Base-by-base conservation (phyloP, 2,113 vertebrate species). In the Plectropomus leopardus region DNA sequence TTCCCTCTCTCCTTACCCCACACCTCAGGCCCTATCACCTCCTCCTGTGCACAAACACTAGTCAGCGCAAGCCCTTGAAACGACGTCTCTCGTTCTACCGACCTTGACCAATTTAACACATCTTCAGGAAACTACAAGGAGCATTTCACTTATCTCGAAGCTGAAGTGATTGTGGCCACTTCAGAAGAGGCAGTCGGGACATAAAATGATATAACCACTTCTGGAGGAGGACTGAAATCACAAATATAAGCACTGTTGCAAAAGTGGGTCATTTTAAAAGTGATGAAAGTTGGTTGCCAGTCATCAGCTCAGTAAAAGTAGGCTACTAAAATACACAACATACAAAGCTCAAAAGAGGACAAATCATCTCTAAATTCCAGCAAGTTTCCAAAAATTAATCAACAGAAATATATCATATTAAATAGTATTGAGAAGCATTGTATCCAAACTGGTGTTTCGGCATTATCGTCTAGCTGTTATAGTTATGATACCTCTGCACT, bases 111-210 rank as follows among this genome's bases (percentile, higher is more conserved):
- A 78, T 85, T 26, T 21, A 28, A 69, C 0, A 21, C 59, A 48
- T 85, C 84, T 70, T 81, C 53, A 68, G 44, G 7, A 58, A 61
- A 78, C 45, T 14, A 42, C 17, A 4, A 55, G n/a, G 58, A 71
- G 77, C 65, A 28, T 63, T 73, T 90, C 47, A 74, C 36, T 75
- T 21, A 34, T 80, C 72, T 53, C 47, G 54, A 45, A 34, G n/a
- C 55, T 84, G 47, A 81, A 82, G 76, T 87, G 82, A 87, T 84
- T 88, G 82, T 65, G 57, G 32, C 69, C 70, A 32, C 87, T 85
- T 67, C 51, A 69, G 13, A 30, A 13, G 21, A 9, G 7, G 50
- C 15, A 13, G 28, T 7, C 23, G 58, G 30, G 53, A 44, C 28
- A 44, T 40, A 65, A 55, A 59, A 24, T 66, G 1, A 47, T 48